Evolutionary conservation across 2,888 invertebrate genomes (phyloP).

Genomic region (Dryobotodes eremita): DNA sequence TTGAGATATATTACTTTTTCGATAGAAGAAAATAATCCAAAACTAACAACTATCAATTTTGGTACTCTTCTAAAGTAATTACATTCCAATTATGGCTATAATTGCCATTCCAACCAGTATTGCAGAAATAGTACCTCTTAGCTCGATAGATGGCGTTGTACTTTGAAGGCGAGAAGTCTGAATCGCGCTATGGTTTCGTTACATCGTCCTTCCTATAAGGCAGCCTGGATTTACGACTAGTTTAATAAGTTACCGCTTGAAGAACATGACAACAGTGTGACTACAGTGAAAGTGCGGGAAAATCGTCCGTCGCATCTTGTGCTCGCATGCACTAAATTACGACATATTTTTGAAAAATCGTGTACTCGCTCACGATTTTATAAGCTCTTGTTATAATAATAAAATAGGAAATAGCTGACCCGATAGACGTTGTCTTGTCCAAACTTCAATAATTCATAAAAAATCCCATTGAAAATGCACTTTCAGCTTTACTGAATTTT

Average conservation of each 20-base stretch:
- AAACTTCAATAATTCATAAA: not conserved
- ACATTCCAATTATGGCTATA: not conserved
- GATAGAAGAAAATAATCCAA: not conserved
- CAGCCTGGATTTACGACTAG: not conserved
- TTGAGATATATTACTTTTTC: not conserved
- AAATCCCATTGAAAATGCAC: too few relatives aligned
- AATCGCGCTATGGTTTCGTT: conserved; percentile 50
- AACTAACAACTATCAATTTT: not conserved
- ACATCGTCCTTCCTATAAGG: not conserved
- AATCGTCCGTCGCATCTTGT: not conserved
- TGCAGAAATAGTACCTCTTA: not conserved
- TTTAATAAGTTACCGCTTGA: not conserved
- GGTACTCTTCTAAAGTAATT: not conserved
- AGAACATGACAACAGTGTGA: conserved; percentile 21
- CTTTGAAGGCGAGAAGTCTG: not conserved
- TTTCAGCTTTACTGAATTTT: too few relatives aligned
- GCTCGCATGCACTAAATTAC: not conserved
- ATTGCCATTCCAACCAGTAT: not conserved
- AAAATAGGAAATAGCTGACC: not conserved
- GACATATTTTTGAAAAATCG: conserved; percentile 46
- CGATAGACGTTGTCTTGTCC: not conserved
- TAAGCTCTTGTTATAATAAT: not conserved
- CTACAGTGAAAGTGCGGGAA: not conserved
- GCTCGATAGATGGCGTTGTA: conserved; percentile 53
- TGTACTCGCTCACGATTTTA: conserved; percentile 41